Percentiles rank a stretch among this genome's conserved stretches.
Evolutionary conservation across 2,113 vertebrate genomes (phyloP).

Genomic region (Mesocricetus auratus): DNA sequence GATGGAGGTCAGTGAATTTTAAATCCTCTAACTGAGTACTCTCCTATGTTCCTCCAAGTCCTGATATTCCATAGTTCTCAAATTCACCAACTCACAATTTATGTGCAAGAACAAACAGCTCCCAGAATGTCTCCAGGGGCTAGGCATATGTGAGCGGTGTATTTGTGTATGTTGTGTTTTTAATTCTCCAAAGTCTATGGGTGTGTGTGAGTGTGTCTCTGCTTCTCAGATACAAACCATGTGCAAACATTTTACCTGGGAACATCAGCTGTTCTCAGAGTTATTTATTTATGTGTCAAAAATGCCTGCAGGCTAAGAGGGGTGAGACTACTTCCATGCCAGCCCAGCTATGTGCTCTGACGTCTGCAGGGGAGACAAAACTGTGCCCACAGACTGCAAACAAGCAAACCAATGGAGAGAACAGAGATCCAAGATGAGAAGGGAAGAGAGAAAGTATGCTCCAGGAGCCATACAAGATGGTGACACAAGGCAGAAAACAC

Average conservation of each 20-base stretch:
- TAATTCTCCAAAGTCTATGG: background rate
- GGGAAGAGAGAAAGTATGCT: background rate
- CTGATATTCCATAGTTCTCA: slow-evolving; percentile 1
- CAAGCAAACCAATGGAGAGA: background rate
- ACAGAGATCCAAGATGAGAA: background rate
- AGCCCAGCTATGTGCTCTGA: background rate
- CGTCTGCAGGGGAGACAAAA: background rate
- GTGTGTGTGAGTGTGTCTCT: background rate
- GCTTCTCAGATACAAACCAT: slow-evolving; percentile 52
- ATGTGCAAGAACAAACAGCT: background rate
- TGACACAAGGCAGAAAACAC: background rate
- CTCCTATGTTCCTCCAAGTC: background rate
- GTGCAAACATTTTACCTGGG: slow-evolving; percentile 60
- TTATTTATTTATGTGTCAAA: slow-evolving; percentile 58
- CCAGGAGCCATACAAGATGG: background rate
- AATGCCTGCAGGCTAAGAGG: slow-evolving; percentile 21
- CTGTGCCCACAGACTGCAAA: background rate
- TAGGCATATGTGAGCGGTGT: background rate
- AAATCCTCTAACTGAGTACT: slow-evolving; percentile 23
- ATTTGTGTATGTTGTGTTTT: background rate
- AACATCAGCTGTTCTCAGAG: slow-evolving; percentile 33
- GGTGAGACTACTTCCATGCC: background rate
- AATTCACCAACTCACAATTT: background rate
- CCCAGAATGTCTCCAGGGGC: background rate
- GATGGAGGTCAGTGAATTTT: slow-evolving; percentile 13